A percentile compares a stretch with the other conserved stretches of the same genome.
phyloP scores from a whole-genome alignment of 2,113 vertebrate genomes.

The Passer montanus region DNA sequence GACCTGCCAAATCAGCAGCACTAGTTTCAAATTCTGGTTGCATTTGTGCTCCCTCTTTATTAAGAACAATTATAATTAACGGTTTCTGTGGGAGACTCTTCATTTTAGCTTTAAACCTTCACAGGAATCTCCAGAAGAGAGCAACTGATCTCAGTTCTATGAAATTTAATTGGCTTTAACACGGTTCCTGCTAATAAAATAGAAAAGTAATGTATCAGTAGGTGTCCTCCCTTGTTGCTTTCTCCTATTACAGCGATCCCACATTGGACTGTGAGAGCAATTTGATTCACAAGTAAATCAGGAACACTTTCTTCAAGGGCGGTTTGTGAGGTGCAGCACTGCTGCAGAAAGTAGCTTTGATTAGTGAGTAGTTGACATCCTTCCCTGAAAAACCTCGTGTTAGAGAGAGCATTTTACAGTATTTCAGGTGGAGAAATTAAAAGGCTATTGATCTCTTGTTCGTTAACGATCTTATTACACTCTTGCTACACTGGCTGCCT shows the following conservation, averaged over 20 bases:
- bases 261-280: neutral
- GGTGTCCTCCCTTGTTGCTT: constrained; percentile 54
- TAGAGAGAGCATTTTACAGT: constrained; percentile 27
- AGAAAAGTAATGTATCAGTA: constrained; percentile 57
- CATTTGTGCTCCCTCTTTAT: constrained; percentile 46
- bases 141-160: constrained; percentile 44
- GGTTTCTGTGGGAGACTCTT: constrained; percentile 48
- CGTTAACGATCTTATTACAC: constrained; percentile 24
- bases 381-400: neutral
- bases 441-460: constrained; percentile 58
- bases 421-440: constrained; percentile 54
- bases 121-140: constrained; percentile 55
- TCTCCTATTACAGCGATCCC: constrained; percentile 36
- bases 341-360: constrained; percentile 49
- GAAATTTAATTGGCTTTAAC: constrained; percentile 68
- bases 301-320: constrained; percentile 22
- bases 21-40: constrained; percentile 32
- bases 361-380: constrained; percentile 37
- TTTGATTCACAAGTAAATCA: constrained; percentile 48
- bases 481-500: constrained; percentile 31
- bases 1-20: neutral
- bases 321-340: neutral
- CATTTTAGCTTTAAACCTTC: constrained; percentile 57
- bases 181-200: constrained; percentile 53
- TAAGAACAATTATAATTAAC: constrained; percentile 66